These are phyloP conservation scores for Cardiocondyla obscurior DNA, from an alignment of 1,140 invertebrate genomes.

Conservation along the genomic window DNA sequence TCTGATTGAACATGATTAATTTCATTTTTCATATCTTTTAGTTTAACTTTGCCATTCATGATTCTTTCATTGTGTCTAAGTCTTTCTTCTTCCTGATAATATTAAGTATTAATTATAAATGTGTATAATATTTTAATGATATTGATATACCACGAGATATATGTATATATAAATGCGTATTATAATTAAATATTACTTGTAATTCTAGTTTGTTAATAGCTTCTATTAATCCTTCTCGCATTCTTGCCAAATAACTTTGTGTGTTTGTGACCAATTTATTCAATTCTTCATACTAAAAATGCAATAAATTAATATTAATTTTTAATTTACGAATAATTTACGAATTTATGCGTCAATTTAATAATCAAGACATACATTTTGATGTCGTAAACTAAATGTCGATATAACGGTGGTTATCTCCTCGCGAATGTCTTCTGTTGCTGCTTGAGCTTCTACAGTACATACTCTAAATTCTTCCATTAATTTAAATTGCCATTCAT, in stretches of 20 bases:
- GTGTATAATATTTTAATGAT: neutral
- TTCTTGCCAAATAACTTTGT: slow-evolving; percentile 73
- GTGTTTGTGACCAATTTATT: slow-evolving; percentile 71
- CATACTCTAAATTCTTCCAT: slow-evolving; percentile 82
- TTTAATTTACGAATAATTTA: neutral
- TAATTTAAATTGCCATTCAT: slow-evolving; percentile 74
- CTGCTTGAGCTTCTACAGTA: slow-evolving; percentile 80
- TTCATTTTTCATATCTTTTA: slow-evolving; percentile 80
- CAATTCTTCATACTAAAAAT: slow-evolving; percentile 72
- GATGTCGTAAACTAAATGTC: slow-evolving; percentile 74
- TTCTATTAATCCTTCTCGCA: slow-evolving; percentile 71
- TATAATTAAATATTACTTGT: slow-evolving; percentile 70
- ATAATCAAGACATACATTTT: slow-evolving; percentile 70
- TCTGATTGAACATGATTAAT: slow-evolving; percentile 76
- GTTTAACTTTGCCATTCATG: slow-evolving; percentile 67
- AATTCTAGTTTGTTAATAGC: slow-evolving; percentile 72
- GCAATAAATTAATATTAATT: slow-evolving; percentile 12
- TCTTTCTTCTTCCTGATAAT: slow-evolving; percentile 76
- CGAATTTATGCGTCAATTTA: neutral
- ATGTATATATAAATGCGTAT: neutral
- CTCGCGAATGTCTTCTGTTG: slow-evolving; percentile 81
- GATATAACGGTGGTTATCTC: slow-evolving; percentile 75
- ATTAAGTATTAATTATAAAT: too few relatives aligned
- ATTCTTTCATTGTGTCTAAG: slow-evolving; percentile 74
- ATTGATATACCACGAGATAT: neutral